Evolutionary conservation across 2,113 vertebrate genomes (phyloP).

Genomic region (Nycticorax nycticorax): DNA sequence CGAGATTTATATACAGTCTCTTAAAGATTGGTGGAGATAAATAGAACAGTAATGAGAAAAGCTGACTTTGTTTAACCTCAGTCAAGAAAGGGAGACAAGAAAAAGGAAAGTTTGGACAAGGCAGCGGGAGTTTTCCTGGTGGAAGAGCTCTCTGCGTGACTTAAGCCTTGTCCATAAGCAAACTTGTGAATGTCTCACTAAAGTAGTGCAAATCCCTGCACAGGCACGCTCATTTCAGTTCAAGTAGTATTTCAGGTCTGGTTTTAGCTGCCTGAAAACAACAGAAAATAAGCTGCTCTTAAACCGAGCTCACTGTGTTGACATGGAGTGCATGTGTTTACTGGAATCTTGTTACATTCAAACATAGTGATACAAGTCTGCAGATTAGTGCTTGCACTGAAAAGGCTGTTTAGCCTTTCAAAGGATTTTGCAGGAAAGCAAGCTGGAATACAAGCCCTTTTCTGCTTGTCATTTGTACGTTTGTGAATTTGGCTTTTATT

Average conservation of each 20-base stretch:
- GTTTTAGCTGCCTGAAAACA: background rate
- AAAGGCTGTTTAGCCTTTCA: constrained; percentile 31
- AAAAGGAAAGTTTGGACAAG: background rate
- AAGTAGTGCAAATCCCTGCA: background rate
- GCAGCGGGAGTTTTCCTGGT: background rate
- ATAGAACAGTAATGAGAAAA: background rate
- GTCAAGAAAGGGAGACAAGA: background rate
- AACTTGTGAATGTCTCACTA: background rate
- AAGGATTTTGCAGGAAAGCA: constrained; percentile 42
- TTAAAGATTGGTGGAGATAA: background rate
- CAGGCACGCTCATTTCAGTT: background rate
- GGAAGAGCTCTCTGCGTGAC: background rate
- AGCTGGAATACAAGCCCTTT: constrained; percentile 26
- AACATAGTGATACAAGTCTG: background rate
- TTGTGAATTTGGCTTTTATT: constrained; percentile 51
- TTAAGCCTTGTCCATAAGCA: background rate
- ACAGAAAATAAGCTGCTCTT: constrained; percentile 7
- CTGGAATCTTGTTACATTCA: constrained; percentile 23
- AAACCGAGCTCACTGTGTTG: background rate
- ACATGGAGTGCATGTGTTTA: background rate
- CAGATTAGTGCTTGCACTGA: constrained; percentile 42
- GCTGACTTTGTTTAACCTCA: background rate
- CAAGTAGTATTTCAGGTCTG: background rate
- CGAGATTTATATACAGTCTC: background rate
- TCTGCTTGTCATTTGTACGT: constrained; percentile 26